These are phyloP conservation scores for Cyphomyrus discorhynchus DNA, from an alignment of 2,113 vertebrate species.

Conservation along the genomic window DNA sequence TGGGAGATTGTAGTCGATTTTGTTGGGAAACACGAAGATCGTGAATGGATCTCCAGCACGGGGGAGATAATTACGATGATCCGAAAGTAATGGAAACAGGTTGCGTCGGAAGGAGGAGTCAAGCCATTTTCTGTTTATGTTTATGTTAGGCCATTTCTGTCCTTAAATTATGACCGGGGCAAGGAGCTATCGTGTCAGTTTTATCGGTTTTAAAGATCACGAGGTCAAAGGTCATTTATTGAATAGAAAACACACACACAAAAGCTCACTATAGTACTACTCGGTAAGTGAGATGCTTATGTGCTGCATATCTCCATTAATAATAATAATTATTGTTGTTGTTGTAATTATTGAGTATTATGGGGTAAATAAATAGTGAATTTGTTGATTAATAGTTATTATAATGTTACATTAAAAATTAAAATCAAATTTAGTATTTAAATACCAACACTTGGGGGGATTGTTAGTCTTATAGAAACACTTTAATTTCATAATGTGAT, in stretches of 20 bases:
- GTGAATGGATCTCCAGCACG: conserved; percentile 55
- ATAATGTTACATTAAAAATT: not conserved
- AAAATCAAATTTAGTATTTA: not conserved
- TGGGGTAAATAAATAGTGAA: not conserved
- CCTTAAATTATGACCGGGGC: not conserved
- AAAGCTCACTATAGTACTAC: not conserved
- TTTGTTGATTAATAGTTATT: not conserved
- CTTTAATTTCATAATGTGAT: not conserved
- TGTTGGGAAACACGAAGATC: conserved; percentile 49
- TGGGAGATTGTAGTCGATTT: conserved; percentile 64
- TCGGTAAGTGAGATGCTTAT: not conserved
- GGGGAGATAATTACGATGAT: conserved; percentile 57
- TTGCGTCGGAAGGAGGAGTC: conserved; percentile 37
- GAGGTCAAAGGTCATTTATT: not conserved
- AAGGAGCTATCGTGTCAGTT: not conserved
- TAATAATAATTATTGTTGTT: not conserved
- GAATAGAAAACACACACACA: not conserved
- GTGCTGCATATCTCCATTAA: not conserved
- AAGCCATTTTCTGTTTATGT: conserved; percentile 19
- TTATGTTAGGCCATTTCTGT: not conserved
- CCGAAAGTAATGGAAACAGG: conserved; percentile 46
- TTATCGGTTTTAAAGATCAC: not conserved
- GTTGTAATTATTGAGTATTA: not conserved
- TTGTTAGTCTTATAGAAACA: not conserved
- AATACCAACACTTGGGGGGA: not conserved